phyloP scores from a whole-genome alignment of 2,888 invertebrate genomes.

The Anthoptus insignis region DNA sequence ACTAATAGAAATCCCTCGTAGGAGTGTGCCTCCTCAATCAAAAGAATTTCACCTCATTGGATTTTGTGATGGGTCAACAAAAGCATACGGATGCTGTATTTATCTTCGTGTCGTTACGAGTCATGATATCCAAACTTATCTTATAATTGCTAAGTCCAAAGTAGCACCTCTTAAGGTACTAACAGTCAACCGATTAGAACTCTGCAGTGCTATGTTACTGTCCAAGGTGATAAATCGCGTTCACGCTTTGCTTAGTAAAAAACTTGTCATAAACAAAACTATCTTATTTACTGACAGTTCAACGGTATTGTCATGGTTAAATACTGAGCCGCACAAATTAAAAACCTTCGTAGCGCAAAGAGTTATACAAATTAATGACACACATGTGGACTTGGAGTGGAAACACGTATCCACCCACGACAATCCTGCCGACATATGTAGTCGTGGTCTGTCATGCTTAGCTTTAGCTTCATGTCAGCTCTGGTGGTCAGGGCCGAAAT shows the following conservation, averaged over 20 bases:
- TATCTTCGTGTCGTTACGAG: neutral
- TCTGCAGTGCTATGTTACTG: constrained; percentile 10
- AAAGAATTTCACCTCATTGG: constrained; percentile 10
- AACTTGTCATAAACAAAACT: too few relatives aligned
- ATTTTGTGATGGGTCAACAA: constrained; percentile 17
- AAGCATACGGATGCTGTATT: constrained; percentile 29
- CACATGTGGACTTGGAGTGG: neutral
- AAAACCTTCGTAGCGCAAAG: too few relatives aligned
- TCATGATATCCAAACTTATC: neutral
- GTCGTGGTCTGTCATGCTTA: neutral
- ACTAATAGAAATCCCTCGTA: neutral
- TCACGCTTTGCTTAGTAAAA: too few relatives aligned
- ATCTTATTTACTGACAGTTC: too few relatives aligned
- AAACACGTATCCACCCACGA: constrained; percentile 3
- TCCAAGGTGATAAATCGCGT: neutral
- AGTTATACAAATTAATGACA: neutral
- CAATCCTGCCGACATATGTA: constrained; percentile 4
- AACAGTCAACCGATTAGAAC: constrained; percentile 21
- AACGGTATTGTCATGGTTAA: too few relatives aligned
- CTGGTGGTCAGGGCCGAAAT: neutral
- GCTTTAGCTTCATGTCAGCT: neutral
- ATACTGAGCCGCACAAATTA: too few relatives aligned
- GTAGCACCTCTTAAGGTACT: constrained; percentile 13
- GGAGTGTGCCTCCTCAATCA: neutral
- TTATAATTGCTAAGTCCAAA: constrained; percentile 13